phyloP scores from a whole-genome alignment of 1,140 invertebrate species.

The Aphelinus atriplicis region DNA sequence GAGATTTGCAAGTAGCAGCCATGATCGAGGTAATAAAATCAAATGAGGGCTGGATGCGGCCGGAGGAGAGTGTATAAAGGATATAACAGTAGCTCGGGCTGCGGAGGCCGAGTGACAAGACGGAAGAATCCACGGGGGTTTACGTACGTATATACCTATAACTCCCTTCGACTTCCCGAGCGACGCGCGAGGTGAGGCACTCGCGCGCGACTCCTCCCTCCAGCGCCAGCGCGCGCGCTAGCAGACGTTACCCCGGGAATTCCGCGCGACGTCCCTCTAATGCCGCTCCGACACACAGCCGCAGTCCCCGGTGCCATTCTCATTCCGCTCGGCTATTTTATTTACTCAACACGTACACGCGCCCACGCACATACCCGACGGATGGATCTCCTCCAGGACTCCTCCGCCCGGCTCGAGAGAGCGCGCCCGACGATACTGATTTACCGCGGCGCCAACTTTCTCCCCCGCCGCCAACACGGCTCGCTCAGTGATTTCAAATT shows the following conservation, averaged over 20 bases:
- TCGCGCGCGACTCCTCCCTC: background rate
- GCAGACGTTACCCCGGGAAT: background rate
- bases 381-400: too few relatives aligned
- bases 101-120: background rate
- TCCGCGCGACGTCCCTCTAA: background rate
- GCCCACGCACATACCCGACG: too few relatives aligned
- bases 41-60: conserved; percentile 6
- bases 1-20: conserved; percentile 21
- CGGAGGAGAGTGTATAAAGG: conserved; percentile 9
- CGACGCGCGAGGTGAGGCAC: too few relatives aligned
- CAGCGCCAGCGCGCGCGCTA: background rate
- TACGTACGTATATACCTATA: too few relatives aligned
- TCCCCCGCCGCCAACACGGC: too few relatives aligned
- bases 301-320: background rate
- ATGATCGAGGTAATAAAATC: conserved; percentile 21
- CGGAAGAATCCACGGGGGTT: background rate
- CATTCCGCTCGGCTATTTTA: background rate
- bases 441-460: too few relatives aligned
- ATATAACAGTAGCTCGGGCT: background rate
- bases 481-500: too few relatives aligned
- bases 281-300: too few relatives aligned
- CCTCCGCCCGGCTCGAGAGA: too few relatives aligned
- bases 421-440: too few relatives aligned
- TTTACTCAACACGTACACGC: background rate
- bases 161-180: too few relatives aligned